Evolutionary conservation across 2,888 invertebrate species (phyloP).

Genomic region (Tinea trinotella): DNA sequence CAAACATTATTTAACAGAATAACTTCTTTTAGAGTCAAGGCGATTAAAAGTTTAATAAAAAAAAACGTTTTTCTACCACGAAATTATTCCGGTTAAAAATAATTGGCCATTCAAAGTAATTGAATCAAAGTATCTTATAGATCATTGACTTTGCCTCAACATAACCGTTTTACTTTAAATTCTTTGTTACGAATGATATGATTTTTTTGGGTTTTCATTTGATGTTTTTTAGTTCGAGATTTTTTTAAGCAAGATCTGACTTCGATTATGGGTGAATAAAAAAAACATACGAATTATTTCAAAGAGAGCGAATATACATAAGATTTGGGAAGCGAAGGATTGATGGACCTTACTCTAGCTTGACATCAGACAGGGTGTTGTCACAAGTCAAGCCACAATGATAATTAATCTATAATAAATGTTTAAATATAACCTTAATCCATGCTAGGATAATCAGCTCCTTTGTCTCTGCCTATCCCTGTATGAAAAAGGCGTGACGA

Average conservation of each 20-base stretch:
- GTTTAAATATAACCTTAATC: neutral
- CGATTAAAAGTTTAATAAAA: neutral
- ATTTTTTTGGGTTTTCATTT: no score
- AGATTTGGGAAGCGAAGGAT: no score
- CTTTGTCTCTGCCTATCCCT: no score
- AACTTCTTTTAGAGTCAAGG: neutral
- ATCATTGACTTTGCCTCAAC: neutral
- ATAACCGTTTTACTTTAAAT: neutral
- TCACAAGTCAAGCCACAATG: neutral
- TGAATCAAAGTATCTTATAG: neutral
- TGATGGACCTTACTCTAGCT: neutral
- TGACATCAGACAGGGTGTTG: neutral
- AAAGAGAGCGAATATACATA: no score
- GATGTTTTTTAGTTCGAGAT: no score
- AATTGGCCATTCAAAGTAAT: slow-evolving; percentile 3
- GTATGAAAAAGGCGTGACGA: no score
- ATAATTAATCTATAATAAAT: neutral
- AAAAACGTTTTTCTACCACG: neutral
- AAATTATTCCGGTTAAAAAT: neutral
- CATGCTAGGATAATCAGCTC: slow-evolving; percentile 16
- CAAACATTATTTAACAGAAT: no score
- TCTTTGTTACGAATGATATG: no score
- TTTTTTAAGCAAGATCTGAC: no score
- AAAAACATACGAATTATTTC: no score
- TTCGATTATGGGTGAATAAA: no score